Conservation (phyloP, 2,113 vertebrate genomes). For the Burhinus bistriatus region DNA sequence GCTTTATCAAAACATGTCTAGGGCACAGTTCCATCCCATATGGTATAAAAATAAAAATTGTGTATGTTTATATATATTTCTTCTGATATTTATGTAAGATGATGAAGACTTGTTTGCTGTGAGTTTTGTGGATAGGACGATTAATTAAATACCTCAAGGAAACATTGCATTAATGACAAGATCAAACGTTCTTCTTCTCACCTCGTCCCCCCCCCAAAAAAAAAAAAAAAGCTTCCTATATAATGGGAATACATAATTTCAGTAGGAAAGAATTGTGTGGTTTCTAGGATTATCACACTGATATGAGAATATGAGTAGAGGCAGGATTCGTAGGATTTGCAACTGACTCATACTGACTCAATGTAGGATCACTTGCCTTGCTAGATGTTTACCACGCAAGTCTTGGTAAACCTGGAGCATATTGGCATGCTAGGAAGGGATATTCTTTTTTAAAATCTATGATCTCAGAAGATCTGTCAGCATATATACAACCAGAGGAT, state of each 20-base stretch:
- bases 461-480: neutral
- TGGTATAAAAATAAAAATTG: neutral
- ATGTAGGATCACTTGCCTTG: neutral
- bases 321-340: neutral
- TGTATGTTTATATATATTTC: neutral
- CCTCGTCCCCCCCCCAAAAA: too few species aligned
- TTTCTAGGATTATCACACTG: neutral
- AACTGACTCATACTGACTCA: neutral
- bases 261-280: neutral
- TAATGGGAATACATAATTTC: neutral
- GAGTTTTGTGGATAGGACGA: neutral
- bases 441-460: neutral
- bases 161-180: neutral
- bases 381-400: neutral
- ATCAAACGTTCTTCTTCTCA: neutral
- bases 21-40: neutral
- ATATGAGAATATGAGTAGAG: neutral
- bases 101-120: neutral
- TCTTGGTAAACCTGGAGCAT: neutral
- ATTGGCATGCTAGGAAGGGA: neutral
- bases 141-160: neutral
- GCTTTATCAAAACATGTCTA: neutral
- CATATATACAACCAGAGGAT: neutral
- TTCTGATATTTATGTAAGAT: neutral
- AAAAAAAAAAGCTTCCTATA: neutral